Evolutionary conservation across 2,888 invertebrate genomes (phyloP).

Genomic region (Lobophora halterata): DNA sequence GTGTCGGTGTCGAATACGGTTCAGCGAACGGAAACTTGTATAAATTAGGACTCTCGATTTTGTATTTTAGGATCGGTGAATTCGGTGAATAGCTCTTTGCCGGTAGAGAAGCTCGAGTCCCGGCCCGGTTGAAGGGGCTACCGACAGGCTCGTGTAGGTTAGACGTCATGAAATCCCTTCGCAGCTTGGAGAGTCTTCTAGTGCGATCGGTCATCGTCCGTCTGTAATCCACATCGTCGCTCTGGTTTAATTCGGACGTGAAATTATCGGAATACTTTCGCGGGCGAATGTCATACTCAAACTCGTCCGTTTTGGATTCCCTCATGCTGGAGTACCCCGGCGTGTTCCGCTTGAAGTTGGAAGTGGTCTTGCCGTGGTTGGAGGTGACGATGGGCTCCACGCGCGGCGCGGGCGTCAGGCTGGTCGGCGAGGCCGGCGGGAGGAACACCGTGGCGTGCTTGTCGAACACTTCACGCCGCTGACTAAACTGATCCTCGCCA

Average conservation of each 20-base stretch:
- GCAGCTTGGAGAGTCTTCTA: constrained; percentile 65
- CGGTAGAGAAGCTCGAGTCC: constrained; percentile 66
- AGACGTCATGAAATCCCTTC: constrained; percentile 69
- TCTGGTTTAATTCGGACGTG: constrained; percentile 68
- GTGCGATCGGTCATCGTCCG: constrained; percentile 69
- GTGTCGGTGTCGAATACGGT: constrained; percentile 70
- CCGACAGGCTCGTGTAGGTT: constrained; percentile 69
- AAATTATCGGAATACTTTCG: constrained; percentile 75
- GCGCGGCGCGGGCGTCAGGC: constrained; percentile 48
- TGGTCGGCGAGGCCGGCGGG: constrained; percentile 61
- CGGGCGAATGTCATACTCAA: constrained; percentile 61
- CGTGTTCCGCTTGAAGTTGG: constrained; percentile 71
- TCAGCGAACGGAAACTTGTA: constrained; percentile 77
- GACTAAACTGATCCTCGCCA: constrained; percentile 74
- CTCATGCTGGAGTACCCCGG: constrained; percentile 73
- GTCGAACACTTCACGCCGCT: constrained; percentile 76
- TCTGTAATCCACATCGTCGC: constrained; percentile 71
- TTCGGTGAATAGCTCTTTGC: constrained; percentile 48
- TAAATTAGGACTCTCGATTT: constrained; percentile 71
- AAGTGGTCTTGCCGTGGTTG: constrained; percentile 70
- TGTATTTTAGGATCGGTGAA: constrained; percentile 50
- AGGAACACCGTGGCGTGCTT: constrained; percentile 75
- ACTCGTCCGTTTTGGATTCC: constrained; percentile 63
- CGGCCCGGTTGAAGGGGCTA: constrained; percentile 58
- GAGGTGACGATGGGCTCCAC: constrained; percentile 67